Conservation (phyloP, 2,888 invertebrate genomes). For the Idaea straminata region DNA sequence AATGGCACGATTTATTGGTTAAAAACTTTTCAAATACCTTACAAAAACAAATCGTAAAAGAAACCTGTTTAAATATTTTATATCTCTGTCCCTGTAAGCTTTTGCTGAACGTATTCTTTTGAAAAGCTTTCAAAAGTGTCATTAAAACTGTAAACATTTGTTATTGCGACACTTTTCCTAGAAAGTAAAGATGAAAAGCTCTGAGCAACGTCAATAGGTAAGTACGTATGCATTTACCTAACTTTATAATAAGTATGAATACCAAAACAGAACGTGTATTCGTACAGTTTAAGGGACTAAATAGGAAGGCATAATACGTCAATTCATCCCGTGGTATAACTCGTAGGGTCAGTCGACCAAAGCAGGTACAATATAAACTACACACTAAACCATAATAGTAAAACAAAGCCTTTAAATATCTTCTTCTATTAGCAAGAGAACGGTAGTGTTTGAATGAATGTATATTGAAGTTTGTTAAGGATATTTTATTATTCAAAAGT, state of each 20-base stretch:
- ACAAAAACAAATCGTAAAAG: not conserved
- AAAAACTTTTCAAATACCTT: not conserved
- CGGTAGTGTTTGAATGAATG: too few species aligned
- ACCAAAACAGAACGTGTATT: not conserved
- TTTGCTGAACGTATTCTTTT: not conserved
- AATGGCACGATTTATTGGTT: not conserved
- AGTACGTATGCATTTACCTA: too few species aligned
- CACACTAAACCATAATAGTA: too few species aligned
- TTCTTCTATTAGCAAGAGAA: too few species aligned
- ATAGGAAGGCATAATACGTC: too few species aligned
- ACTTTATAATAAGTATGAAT: not conserved
- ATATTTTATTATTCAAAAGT: too few species aligned
- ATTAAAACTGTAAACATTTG: conserved; percentile 17
- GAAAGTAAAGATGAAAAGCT: not conserved
- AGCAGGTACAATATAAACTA: too few species aligned
- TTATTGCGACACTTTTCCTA: conserved; percentile 6
- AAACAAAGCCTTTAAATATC: too few species aligned
- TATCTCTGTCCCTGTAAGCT: not conserved
- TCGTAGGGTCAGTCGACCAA: too few species aligned
- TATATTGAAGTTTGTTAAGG: too few species aligned
- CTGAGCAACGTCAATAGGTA: not conserved
- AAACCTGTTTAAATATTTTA: not conserved
- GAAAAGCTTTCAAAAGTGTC: conserved; percentile 3
- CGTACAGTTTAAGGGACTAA: not conserved
- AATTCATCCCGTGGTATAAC: too few species aligned